These are phyloP conservation scores for Tethya wilhelma DNA, from an alignment of 37 sponge, comb jelly and placozoan genomes.

Conservation along the genomic window DNA sequence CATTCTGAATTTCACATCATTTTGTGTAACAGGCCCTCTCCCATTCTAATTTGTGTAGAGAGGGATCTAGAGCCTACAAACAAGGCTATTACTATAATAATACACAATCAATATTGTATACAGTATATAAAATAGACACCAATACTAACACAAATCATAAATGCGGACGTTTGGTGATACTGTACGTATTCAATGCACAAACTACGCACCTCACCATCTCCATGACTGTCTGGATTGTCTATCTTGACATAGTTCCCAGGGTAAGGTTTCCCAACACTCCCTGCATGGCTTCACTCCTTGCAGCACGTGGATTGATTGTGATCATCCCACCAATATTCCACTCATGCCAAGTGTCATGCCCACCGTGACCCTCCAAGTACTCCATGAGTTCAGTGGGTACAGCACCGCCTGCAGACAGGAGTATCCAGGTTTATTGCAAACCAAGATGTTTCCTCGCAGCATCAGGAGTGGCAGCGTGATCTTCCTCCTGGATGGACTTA, in stretches of 20 bases:
- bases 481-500: background rate
- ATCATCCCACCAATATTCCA: slow-evolving; percentile 54
- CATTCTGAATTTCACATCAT: too few relatives aligned
- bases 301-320: slow-evolving; percentile 17
- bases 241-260: slow-evolving; percentile 56
- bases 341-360: slow-evolving; percentile 77
- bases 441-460: slow-evolving; percentile 29
- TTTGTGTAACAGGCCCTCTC: too few relatives aligned
- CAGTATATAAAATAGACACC: too few relatives aligned
- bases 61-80: too few relatives aligned
- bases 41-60: too few relatives aligned
- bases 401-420: slow-evolving; percentile 68
- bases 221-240: slow-evolving; percentile 69
- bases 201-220: slow-evolving; percentile 72
- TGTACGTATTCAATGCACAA: background rate
- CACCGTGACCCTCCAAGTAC: slow-evolving; percentile 67
- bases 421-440: slow-evolving; percentile 10
- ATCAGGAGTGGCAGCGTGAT: background rate
- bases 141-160: too few relatives aligned
- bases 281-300: slow-evolving; percentile 44
- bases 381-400: slow-evolving; percentile 69
- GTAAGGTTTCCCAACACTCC: slow-evolving; percentile 53
- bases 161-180: too few relatives aligned
- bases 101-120: too few relatives aligned
- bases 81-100: too few relatives aligned